These are phyloP conservation scores for Panulirus ornatus DNA, from an alignment of 1,140 invertebrate genomes.

Conservation along the genomic window DNA sequence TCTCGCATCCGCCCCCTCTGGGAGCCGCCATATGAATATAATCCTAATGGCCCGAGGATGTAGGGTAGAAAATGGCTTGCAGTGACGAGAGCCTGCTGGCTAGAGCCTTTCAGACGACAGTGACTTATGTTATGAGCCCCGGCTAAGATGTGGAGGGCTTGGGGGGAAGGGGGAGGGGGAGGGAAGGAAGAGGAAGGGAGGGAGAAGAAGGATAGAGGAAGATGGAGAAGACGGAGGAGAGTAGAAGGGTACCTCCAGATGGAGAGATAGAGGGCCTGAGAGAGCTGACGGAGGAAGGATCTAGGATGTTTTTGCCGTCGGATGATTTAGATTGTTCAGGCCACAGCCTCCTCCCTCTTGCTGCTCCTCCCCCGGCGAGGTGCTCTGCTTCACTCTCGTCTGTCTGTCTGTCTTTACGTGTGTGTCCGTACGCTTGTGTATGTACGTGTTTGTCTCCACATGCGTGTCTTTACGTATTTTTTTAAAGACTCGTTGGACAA, in stretches of 20 bases:
- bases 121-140: conserved; percentile 70
- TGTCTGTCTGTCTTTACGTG: not conserved
- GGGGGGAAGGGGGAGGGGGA: not conserved
- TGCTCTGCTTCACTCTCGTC: conserved; percentile 25
- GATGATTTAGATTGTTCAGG: conserved; percentile 30
- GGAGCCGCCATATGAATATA: conserved; percentile 26
- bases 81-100: conserved; percentile 58
- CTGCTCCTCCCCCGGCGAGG: not conserved
- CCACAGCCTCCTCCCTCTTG: not conserved
- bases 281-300: conserved; percentile 16
- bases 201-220: not conserved
- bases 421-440: conserved; percentile 18
- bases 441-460: not conserved
- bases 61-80: conserved; percentile 66
- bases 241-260: conserved; percentile 16
- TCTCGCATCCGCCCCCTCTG: conserved; percentile 58
- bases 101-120: conserved; percentile 64
- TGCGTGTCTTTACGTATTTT: not conserved
- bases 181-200: not conserved
- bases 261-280: not conserved
- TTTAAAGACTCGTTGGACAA: too few species aligned
- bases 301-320: conserved; percentile 24
- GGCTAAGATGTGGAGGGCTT: conserved; percentile 59
- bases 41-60: conserved; percentile 55
- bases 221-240: conserved; percentile 5